phyloP scores from a whole-genome alignment of 2,113 vertebrate species.

The Pseudopipra pipra region DNA sequence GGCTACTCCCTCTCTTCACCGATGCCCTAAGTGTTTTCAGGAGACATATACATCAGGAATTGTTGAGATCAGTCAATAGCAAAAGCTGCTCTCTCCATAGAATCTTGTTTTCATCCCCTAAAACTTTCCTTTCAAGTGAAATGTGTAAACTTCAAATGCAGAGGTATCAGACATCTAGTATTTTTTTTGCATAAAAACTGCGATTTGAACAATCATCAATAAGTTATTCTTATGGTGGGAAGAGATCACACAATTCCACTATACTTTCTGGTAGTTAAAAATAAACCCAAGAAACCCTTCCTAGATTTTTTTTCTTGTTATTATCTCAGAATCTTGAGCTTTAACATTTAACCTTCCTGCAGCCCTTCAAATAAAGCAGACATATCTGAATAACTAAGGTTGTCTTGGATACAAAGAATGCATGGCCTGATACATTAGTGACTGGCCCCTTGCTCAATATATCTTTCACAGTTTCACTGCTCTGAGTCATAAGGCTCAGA shows the following conservation, averaged over 20 bases:
- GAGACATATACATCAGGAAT: background rate
- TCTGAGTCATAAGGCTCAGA: background rate
- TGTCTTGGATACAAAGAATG: background rate
- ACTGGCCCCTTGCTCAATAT: background rate
- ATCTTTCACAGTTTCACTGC: background rate
- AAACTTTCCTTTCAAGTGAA: background rate
- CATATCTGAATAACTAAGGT: background rate
- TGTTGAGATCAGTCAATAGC: background rate
- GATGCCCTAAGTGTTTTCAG: accelerated
- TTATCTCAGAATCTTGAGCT: background rate
- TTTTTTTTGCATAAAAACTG: background rate
- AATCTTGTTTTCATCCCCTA: background rate
- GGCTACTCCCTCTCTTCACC: background rate
- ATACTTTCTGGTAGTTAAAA: background rate
- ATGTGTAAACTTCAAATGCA: background rate
- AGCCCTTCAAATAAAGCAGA: background rate
- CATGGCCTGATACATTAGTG: background rate
- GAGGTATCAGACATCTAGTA: background rate
- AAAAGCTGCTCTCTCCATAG: background rate
- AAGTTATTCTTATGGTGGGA: background rate
- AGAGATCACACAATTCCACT: background rate
- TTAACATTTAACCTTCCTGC: background rate
- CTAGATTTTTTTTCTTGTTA: background rate
- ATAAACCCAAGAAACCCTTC: background rate
- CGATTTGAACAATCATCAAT: background rate